These are phyloP conservation scores for Metallyticus violacea DNA, from an alignment of 2,888 invertebrate species.

Conservation along the genomic window DNA sequence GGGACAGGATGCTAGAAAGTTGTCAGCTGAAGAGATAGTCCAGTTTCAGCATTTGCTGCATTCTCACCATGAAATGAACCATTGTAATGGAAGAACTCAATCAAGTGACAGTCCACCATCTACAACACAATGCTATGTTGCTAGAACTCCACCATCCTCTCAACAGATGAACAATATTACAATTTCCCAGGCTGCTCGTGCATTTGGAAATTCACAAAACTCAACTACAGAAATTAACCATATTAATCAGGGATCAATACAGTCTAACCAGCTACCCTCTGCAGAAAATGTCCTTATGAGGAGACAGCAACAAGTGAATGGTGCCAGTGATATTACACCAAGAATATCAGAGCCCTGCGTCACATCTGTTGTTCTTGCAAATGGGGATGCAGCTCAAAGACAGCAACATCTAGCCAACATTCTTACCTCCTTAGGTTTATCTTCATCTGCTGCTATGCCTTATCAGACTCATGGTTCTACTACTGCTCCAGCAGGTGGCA, in stretches of 20 bases:
- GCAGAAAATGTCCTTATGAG: neutral
- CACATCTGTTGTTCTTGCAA: conserved; percentile 15
- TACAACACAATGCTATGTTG: neutral
- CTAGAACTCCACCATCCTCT: neutral
- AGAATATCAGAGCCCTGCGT: conserved; percentile 6
- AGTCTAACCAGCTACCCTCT: neutral
- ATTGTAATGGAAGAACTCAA: neutral
- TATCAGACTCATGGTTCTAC: neutral
- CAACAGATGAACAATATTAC: neutral
- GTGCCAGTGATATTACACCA: neutral
- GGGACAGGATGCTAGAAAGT: conserved; percentile 55
- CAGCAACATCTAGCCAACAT: conserved; percentile 27
- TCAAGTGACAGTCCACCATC: neutral
- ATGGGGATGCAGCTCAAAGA: neutral
- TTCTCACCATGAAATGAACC: neutral
- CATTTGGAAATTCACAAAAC: neutral
- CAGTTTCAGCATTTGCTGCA: conserved; percentile 44
- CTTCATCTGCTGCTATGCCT: neutral
- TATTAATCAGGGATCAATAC: neutral
- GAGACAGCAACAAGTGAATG: neutral
- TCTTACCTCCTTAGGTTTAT: conserved; percentile 23
- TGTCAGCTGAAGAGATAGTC: conserved; percentile 53
- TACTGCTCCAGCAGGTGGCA: neutral
- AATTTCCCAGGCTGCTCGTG: neutral
- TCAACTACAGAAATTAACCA: neutral